These are phyloP conservation scores for Ectemnius continuus DNA, from an alignment of 2,888 invertebrate species.

Conservation along the genomic window DNA sequence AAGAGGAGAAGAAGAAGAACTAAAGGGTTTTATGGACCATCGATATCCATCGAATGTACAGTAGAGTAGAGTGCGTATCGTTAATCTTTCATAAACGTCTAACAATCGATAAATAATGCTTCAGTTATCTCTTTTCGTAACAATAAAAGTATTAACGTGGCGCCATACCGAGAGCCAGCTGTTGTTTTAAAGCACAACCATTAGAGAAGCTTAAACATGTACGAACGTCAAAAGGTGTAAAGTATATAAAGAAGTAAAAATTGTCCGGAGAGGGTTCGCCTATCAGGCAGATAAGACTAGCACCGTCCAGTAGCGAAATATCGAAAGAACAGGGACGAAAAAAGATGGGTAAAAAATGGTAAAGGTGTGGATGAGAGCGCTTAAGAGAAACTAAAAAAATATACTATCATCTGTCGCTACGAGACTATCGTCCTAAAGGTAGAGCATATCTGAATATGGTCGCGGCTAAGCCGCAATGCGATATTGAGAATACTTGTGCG, in stretches of 20 bases:
- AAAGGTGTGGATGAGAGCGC: not conserved
- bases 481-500: conserved; percentile 30
- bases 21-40: not conserved
- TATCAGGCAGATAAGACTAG: conserved; percentile 1
- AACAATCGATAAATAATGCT: conserved; percentile 4
- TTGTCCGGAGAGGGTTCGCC: not conserved
- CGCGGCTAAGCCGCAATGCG: conserved; percentile 17
- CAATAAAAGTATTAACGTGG: conserved; percentile 17
- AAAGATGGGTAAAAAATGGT: not conserved
- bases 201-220: conserved; percentile 14
- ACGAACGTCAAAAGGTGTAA: not conserved
- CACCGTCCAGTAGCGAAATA: not conserved
- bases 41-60: conserved; percentile 13
- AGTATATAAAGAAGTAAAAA: conserved; percentile 22
- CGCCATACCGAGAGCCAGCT: conserved; percentile 7
- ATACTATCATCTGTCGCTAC: conserved; percentile 23
- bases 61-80: conserved; percentile 1
- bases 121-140: not conserved
- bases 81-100: conserved; percentile 13
- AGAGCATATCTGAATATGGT: conserved; percentile 21
- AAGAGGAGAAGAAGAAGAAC: conserved; percentile 12
- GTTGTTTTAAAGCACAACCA: conserved; percentile 15
- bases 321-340: conserved; percentile 5
- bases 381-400: conserved; percentile 34
- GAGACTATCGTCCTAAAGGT: conserved; percentile 24